A percentile compares a stretch with the other conserved stretches of the same genome.
These are phyloP conservation scores for Scaptomyza cyrtandrae DNA, from an alignment of 2,888 invertebrate species.

Conservation along the genomic window DNA sequence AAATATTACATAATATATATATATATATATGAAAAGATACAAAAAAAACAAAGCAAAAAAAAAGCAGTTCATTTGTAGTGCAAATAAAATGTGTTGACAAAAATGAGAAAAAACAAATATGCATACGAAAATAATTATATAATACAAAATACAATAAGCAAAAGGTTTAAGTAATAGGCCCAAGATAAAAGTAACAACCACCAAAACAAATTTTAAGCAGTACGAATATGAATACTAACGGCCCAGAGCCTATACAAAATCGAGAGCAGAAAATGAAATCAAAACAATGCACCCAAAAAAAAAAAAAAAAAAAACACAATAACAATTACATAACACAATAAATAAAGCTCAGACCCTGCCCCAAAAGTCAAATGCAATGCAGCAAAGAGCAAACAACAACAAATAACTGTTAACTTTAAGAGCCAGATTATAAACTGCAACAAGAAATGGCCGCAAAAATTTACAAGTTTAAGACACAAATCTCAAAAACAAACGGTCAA, in stretches of 20 bases:
- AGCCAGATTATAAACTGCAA: slow-evolving; percentile 47
- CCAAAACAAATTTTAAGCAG: slow-evolving; percentile 68
- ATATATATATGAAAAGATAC: slow-evolving; percentile 16
- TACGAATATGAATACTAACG: slow-evolving; percentile 44
- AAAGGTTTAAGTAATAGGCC: slow-evolving; percentile 75
- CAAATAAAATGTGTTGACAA: slow-evolving; percentile 53
- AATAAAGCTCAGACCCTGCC: slow-evolving; percentile 27
- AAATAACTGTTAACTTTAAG: slow-evolving; percentile 66
- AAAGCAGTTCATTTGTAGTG: slow-evolving; percentile 68
- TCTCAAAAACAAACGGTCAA: slow-evolving; percentile 23
- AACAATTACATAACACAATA: slow-evolving; percentile 17
- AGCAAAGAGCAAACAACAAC: slow-evolving; percentile 14
- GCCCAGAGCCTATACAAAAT: background rate
- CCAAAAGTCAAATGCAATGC: slow-evolving; percentile 25
- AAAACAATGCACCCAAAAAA: slow-evolving; percentile 27
- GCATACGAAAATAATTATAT: slow-evolving; percentile 24
- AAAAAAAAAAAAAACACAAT: no score
- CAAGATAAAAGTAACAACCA: slow-evolving; percentile 70
- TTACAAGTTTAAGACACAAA: slow-evolving; percentile 73
- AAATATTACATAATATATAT: slow-evolving; percentile 42
- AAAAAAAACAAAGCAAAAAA: no score
- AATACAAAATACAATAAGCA: slow-evolving; percentile 70
- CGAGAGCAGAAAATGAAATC: slow-evolving; percentile 37
- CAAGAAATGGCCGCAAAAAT: slow-evolving; percentile 36
- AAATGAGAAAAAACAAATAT: slow-evolving; percentile 24